Conservation (phyloP, 2,888 invertebrate species). For the Microplitis manilae region DNA sequence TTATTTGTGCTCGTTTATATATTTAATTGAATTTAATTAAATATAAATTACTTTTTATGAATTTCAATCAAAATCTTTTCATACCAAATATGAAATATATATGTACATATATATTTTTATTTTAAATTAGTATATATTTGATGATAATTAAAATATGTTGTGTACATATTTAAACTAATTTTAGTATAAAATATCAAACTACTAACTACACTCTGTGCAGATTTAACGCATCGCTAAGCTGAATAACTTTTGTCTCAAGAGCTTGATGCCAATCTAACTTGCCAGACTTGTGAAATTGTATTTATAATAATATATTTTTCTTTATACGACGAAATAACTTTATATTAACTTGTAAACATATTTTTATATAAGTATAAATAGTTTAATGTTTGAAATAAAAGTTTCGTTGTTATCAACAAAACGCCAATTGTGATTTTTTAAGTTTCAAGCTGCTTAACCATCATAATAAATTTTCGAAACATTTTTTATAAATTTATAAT, state of each 20-base stretch:
- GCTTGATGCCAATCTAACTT: slow-evolving; percentile 50
- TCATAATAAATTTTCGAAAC: too few relatives aligned
- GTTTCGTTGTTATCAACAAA: too few relatives aligned
- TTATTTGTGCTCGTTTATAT: neutral
- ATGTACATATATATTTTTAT: too few relatives aligned
- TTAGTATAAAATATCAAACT: slow-evolving; percentile 4
- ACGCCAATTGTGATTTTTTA: too few relatives aligned
- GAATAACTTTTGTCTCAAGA: slow-evolving; percentile 52
- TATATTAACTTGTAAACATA: neutral
- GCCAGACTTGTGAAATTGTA: slow-evolving; percentile 47
- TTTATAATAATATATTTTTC: neutral
- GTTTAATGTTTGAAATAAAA: too few relatives aligned
- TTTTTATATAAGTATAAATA: too few relatives aligned
- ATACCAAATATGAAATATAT: too few relatives aligned
- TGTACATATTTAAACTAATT: neutral
- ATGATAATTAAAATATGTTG: neutral
- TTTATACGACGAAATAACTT: neutral
- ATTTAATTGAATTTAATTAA: neutral
- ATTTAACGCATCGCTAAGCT: slow-evolving; percentile 28
- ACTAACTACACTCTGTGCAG: slow-evolving; percentile 26
- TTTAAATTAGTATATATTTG: neutral
- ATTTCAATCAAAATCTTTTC: too few relatives aligned
- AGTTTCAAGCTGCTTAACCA: too few relatives aligned
- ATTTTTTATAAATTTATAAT: too few relatives aligned
- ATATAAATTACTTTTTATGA: too few relatives aligned